Conservation (phyloP, 2,888 invertebrate genomes). For the Cantharis rufa region DNA sequence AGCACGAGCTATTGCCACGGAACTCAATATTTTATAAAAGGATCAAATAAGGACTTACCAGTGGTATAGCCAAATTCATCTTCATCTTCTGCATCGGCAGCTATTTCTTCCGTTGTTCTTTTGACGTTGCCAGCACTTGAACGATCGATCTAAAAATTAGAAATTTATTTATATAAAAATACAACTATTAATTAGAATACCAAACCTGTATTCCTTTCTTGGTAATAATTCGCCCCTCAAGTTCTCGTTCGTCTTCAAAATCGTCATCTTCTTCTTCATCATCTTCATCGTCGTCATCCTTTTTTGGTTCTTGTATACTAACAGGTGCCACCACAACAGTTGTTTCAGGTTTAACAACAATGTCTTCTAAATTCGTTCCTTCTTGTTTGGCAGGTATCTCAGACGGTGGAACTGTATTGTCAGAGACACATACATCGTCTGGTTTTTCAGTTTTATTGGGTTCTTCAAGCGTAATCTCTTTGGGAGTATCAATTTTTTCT, state of each 20-base stretch:
- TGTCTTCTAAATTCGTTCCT: not conserved
- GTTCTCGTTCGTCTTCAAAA: not conserved
- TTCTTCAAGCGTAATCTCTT: not conserved
- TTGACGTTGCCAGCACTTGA: slow-evolving; percentile 86
- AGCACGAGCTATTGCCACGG: not conserved
- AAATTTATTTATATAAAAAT: not conserved
- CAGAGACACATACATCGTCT: not conserved
- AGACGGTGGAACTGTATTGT: not conserved
- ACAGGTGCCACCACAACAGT: not conserved
- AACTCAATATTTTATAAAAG: not conserved
- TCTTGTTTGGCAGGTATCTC: not conserved
- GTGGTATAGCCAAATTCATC: slow-evolving; percentile 93
- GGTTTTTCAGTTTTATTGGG: not conserved
- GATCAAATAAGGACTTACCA: slow-evolving; percentile 70
- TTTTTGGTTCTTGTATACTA: not conserved
- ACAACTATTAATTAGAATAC: not conserved
- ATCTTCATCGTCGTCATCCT: not conserved
- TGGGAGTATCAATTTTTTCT: not conserved
- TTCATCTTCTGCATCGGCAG: slow-evolving; percentile 82
- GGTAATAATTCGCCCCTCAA: not conserved
- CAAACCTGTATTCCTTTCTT: slow-evolving; percentile 69
- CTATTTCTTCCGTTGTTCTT: slow-evolving; percentile 74
- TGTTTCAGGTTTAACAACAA: not conserved
- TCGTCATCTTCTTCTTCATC: slow-evolving; percentile 7
- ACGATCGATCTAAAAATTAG: slow-evolving; percentile 73